phyloP scores from a whole-genome alignment of 2,797 vertebrate species.

The Avahi laniger region DNA sequence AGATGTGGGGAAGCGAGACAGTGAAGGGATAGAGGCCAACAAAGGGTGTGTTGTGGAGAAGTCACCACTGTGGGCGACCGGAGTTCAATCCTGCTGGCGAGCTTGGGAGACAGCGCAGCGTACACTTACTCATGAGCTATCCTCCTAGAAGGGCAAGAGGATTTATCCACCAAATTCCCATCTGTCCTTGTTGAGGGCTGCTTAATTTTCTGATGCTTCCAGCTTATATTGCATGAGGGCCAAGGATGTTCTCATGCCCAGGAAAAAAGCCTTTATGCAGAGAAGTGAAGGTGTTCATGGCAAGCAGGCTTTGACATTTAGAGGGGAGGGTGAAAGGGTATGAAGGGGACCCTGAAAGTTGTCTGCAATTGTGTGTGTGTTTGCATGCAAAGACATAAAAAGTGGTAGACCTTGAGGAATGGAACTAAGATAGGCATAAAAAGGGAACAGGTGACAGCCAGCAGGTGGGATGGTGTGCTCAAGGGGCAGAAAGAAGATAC shows the following conservation, averaged over 20 bases:
- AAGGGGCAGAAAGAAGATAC: background rate
- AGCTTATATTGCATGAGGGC: background rate
- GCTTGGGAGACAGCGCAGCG: background rate
- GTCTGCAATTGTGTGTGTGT: background rate
- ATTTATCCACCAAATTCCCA: background rate
- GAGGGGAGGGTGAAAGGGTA: background rate
- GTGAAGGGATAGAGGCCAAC: background rate
- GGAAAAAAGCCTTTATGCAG: background rate
- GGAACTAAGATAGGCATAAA: background rate
- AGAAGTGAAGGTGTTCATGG: background rate
- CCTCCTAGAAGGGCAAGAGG: background rate
- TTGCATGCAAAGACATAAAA: background rate
- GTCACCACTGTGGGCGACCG: accelerated
- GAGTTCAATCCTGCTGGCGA: background rate
- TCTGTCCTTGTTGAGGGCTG: background rate
- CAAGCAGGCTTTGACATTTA: background rate
- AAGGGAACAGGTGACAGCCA: background rate
- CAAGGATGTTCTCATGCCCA: background rate
- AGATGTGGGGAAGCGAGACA: background rate
- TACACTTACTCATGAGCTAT: accelerated
- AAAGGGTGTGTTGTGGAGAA: background rate
- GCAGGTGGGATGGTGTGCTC: background rate
- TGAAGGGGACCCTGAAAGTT: background rate
- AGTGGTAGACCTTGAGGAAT: background rate
- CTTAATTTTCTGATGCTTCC: background rate